Base-by-base conservation (phyloP, 2,797 vertebrate species). In the Gymnothorax reevesii region DNA sequence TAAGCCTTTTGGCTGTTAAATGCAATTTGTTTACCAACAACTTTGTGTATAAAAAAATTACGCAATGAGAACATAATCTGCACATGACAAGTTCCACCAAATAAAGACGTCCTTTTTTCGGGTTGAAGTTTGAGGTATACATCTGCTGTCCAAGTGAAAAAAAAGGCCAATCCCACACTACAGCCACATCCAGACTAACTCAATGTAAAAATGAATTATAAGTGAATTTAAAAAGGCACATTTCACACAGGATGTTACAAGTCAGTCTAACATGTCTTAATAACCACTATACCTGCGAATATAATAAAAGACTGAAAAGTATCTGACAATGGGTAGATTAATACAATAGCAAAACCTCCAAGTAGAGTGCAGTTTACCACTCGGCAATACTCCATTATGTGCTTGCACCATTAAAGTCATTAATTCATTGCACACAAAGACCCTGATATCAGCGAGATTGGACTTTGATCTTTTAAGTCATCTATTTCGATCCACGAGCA, bases 391-490 rank as follows among this genome's bases (percentile, higher is more conserved):
- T 80, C 71, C 49, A n/a, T 75, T 85, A 86, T 87, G 83, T 75
- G 86, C 57, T 77, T 85, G 52, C 71, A 83, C 69, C 66, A 73
- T 75, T 89, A 85, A 86, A 88, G 84, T 77, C 49, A 84, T 87
- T 89, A 86, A 73, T 86, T 83, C 64, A 20, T 83, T 17, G 86
- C 71, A 80, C n/a, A 79, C 71, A 42, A 77, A 20, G 59, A 85
- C 82, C 49, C 75, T 42, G 25, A 20, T 12, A 84, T 55, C 60
- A 20, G 62, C 27, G 64, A 13, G 57, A 33, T 5, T 33, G 82
- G 57, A 25, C 60, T 66, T 52, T 52, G 59, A 66, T 84, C 57
- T 25, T 75, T 42, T 59, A 85, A 3, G 69, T 57, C 59, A 60
- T n/a, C 25, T 42, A 0, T 57, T 33, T 57, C 59, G 25, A 75